These are phyloP conservation scores for Stylophora pistillata DNA, from an alignment of 64 coral and sea anemone species.

Conservation along the genomic window DNA sequence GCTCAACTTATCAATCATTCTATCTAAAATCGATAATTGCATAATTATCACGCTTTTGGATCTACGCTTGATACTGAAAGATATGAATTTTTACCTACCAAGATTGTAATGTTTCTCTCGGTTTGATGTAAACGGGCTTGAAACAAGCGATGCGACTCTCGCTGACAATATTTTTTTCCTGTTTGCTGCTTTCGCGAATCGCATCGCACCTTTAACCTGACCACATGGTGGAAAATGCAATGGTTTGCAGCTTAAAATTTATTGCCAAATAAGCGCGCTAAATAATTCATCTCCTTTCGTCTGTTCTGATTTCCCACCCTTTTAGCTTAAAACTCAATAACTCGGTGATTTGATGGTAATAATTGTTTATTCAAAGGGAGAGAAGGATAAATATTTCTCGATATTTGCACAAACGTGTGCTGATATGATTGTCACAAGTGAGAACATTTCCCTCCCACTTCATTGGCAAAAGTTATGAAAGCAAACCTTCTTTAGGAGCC, in stretches of 20 bases:
- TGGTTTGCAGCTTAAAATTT: conserved; percentile 97
- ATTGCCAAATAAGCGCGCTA: conserved; percentile 84
- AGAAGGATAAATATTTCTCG: conserved; percentile 84
- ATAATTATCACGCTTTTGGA: conserved; percentile 99
- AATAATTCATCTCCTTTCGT: conserved; percentile 96
- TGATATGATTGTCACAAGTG: conserved; percentile 79
- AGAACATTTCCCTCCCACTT: conserved; percentile 69
- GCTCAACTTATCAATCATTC: conserved; percentile 94
- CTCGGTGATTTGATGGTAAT: conserved; percentile 74
- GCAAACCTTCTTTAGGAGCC: conserved; percentile 40
- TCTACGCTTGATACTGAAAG: conserved; percentile 94
- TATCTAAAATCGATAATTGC: conserved; percentile 99
- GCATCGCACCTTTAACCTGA: conserved; percentile 36
- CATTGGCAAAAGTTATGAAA: conserved; percentile 52
- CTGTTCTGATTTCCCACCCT: conserved; percentile 77
- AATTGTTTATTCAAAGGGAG: conserved; percentile 75
- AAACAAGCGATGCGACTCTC: conserved; percentile 6
- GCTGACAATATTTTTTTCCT: conserved; percentile 3
- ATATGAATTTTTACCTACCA: conserved; percentile 76
- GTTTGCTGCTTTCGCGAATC: conserved; percentile 10
- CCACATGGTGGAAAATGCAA: conserved; percentile 64
- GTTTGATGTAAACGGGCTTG: not conserved
- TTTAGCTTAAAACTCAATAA: conserved; percentile 63
- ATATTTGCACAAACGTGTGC: conserved; percentile 76
- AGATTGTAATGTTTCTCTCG: conserved; percentile 32